These are phyloP conservation scores for Diloba caeruleocephala DNA, from an alignment of 2,888 invertebrate genomes.

Conservation along the genomic window DNA sequence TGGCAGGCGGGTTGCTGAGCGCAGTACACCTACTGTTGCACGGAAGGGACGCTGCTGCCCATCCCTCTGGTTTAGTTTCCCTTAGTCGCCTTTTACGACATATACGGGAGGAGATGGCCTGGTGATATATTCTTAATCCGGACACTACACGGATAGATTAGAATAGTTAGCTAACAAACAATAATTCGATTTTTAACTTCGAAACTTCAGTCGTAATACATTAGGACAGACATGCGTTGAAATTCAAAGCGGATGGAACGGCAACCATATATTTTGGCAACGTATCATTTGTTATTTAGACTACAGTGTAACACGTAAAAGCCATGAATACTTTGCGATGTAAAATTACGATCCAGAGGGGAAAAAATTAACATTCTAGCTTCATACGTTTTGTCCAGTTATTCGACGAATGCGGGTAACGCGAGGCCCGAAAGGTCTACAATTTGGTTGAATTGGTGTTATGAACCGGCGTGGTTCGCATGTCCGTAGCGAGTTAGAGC, in stretches of 20 bases:
- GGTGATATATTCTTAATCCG: no score
- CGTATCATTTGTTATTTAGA: conserved; percentile 60
- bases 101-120: no score
- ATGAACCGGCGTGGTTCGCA: conserved; percentile 59
- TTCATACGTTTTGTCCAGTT: conserved; percentile 54
- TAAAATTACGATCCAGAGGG: conserved; percentile 61
- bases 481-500: conserved; percentile 59
- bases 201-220: conserved; percentile 18
- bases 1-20: no score
- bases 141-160: no score
- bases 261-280: conserved; percentile 52
- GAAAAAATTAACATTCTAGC: conserved; percentile 60
- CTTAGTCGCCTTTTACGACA: no score
- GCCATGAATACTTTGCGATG: conserved; percentile 58
- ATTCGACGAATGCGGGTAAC: conserved; percentile 40
- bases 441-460: conserved; percentile 59
- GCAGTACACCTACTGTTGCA: no score
- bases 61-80: no score
- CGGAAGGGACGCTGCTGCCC: no score
- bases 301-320: conserved; percentile 51
- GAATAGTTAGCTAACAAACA: no score
- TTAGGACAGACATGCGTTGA: conserved; percentile 23
- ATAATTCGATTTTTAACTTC: conserved; percentile 14
- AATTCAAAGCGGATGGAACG: conserved; percentile 38
- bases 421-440: conserved; percentile 44